phyloP scores from a whole-genome alignment of 2,797 vertebrate species.

The Epinephelus awoara region DNA sequence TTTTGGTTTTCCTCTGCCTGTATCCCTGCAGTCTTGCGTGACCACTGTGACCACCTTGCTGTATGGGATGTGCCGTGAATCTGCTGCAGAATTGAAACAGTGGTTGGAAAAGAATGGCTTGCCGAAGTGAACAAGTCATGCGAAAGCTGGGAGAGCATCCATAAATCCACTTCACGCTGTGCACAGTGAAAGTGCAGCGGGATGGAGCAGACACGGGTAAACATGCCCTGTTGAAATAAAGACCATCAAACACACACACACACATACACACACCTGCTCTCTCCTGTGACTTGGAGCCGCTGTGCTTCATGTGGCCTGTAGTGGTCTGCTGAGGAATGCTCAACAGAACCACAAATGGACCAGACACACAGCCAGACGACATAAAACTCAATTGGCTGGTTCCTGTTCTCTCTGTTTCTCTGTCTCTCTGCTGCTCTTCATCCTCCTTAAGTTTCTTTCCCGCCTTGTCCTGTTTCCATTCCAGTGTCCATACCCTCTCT shows the following conservation, averaged over 20 bases:
- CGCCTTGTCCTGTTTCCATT: constrained; percentile 12
- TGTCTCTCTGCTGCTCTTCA: constrained; percentile 46
- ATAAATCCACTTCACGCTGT: constrained; percentile 51
- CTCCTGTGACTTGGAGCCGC: constrained; percentile 52
- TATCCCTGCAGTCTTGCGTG: constrained; percentile 30
- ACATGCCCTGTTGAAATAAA: constrained; percentile 53
- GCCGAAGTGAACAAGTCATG: constrained; percentile 30
- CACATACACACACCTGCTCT: constrained; percentile 63
- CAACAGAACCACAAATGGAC: constrained; percentile 81
- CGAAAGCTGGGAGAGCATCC: constrained; percentile 32
- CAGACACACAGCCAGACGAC: constrained; percentile 77
- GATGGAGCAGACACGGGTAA: constrained; percentile 53
- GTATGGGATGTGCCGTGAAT: constrained; percentile 29
- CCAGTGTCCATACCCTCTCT: not conserved
- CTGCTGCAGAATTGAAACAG: constrained; percentile 26
- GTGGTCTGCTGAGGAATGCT: constrained; percentile 77
- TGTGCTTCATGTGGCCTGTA: constrained; percentile 72
- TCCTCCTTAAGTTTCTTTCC: constrained; percentile 22
- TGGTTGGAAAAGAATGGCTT: constrained; percentile 38
- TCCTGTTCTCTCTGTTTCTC: constrained; percentile 59
- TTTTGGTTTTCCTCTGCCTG: constrained; percentile 50
- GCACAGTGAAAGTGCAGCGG: constrained; percentile 43
- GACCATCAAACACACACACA: constrained; percentile 37
- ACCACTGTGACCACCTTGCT: constrained; percentile 44
- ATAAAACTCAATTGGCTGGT: constrained; percentile 80